Evolutionary conservation across 2,113 vertebrate genomes (phyloP).

Genomic region (Tragelaphus scriptus): DNA sequence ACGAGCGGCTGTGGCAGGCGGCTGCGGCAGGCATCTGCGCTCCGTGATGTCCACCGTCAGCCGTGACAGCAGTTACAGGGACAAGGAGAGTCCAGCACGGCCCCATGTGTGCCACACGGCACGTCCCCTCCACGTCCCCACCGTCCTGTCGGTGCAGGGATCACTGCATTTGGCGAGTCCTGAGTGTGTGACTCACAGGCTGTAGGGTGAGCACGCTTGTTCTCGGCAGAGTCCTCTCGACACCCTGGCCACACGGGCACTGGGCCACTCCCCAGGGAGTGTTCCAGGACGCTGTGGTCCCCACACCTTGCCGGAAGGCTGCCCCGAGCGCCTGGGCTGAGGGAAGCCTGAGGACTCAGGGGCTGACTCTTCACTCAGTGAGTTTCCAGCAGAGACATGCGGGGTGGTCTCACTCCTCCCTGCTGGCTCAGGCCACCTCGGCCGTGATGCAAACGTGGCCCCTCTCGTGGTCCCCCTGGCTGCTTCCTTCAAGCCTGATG

Average conservation of each 20-base stretch:
- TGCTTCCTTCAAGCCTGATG: background rate
- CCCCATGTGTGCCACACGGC: rapidly evolving
- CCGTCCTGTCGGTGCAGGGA: background rate
- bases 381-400: rapidly evolving
- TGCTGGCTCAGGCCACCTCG: rapidly evolving
- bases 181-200: background rate
- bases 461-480: background rate
- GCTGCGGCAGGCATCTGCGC: background rate
- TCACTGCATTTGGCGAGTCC: background rate
- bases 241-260: background rate
- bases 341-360: rapidly evolving
- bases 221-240: background rate
- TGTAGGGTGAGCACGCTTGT: background rate
- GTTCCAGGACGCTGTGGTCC: rapidly evolving
- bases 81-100: rapidly evolving
- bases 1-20: rapidly evolving
- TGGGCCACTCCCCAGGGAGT: background rate
- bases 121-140: background rate
- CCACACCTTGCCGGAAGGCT: rapidly evolving
- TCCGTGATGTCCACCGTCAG: rapidly evolving
- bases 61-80: background rate
- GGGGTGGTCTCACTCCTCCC: background rate
- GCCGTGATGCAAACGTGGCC: background rate
- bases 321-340: rapidly evolving
- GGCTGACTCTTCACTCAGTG: rapidly evolving